These are phyloP conservation scores for Neria commutata DNA, from an alignment of 2,888 invertebrate species.

Conservation along the genomic window DNA sequence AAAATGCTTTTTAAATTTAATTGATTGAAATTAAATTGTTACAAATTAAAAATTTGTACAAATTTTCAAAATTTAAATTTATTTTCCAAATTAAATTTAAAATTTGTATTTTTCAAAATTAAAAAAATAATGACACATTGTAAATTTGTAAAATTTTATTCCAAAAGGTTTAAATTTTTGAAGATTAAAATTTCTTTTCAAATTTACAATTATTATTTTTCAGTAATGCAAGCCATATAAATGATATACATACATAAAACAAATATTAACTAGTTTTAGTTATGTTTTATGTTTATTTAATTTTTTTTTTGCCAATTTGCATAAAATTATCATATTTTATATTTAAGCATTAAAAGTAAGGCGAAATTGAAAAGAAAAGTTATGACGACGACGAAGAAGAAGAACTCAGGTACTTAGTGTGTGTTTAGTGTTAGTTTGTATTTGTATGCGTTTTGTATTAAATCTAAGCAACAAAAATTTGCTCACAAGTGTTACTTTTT, in stretches of 20 bases:
- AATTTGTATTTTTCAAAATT: slow-evolving; percentile 16
- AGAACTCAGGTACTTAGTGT: slow-evolving; percentile 62
- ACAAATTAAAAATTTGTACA: not conserved
- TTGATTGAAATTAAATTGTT: too few species aligned
- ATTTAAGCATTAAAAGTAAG: slow-evolving; percentile 16
- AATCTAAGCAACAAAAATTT: slow-evolving; percentile 20
- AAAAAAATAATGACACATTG: too few species aligned
- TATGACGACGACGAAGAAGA: slow-evolving; percentile 32
- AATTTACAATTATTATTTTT: slow-evolving; percentile 25
- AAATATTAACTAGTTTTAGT: slow-evolving; percentile 24
- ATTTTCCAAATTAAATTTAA: slow-evolving; percentile 15
- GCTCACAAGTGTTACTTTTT: not conserved
- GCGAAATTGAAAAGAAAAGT: slow-evolving; percentile 28
- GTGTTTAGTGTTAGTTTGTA: slow-evolving; percentile 35
- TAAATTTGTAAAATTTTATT: slow-evolving; percentile 3
- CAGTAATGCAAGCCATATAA: slow-evolving; percentile 42
- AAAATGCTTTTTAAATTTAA: too few species aligned
- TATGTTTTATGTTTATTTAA: slow-evolving; percentile 13
- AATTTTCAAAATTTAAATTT: not conserved
- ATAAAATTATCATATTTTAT: slow-evolving; percentile 22
- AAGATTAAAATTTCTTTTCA: slow-evolving; percentile 18
- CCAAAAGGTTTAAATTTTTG: slow-evolving; percentile 9
- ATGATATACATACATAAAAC: slow-evolving; percentile 29
- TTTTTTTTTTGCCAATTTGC: slow-evolving; percentile 28
- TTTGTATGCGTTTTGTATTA: slow-evolving; percentile 6